Percentiles rank a stretch among this genome's conserved stretches.
phyloP scores from a whole-genome alignment of 2,888 invertebrate genomes.

The Glyphotaelius pellucidus region DNA sequence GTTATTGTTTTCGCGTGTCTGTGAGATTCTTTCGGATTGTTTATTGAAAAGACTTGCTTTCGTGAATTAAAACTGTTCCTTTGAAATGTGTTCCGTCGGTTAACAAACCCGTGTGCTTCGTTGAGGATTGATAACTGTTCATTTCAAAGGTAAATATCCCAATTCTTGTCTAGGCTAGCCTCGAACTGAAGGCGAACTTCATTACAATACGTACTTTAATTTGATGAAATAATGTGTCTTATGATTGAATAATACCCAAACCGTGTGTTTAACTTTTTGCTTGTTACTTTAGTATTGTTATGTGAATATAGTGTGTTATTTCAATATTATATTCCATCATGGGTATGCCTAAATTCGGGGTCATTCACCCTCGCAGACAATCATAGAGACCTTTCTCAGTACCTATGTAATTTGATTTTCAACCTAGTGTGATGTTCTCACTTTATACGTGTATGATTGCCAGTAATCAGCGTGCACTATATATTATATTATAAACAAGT shows the following conservation, averaged over 20 bases:
- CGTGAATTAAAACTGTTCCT: background rate
- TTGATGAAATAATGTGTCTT: background rate
- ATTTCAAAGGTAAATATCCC: background rate
- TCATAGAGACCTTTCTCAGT: background rate
- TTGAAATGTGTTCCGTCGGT: background rate
- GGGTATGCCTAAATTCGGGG: background rate
- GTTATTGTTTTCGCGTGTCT: constrained; percentile 2
- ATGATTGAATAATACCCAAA: background rate
- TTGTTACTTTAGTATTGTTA: background rate
- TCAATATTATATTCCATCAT: background rate
- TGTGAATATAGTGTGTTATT: background rate
- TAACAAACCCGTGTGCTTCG: background rate
- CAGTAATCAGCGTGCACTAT: background rate
- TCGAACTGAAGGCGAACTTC: background rate
- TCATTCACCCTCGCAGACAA: background rate
- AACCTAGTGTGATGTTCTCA: background rate
- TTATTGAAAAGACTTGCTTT: background rate
- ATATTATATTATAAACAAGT: background rate
- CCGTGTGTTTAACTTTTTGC: background rate
- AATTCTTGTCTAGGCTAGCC: background rate
- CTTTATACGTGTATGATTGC: background rate
- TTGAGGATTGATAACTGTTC: background rate
- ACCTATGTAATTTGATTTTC: background rate
- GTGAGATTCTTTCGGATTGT: background rate
- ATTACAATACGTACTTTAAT: background rate